phyloP scores from a whole-genome alignment of 1,140 invertebrate genomes.

The Cydia pomonella region DNA sequence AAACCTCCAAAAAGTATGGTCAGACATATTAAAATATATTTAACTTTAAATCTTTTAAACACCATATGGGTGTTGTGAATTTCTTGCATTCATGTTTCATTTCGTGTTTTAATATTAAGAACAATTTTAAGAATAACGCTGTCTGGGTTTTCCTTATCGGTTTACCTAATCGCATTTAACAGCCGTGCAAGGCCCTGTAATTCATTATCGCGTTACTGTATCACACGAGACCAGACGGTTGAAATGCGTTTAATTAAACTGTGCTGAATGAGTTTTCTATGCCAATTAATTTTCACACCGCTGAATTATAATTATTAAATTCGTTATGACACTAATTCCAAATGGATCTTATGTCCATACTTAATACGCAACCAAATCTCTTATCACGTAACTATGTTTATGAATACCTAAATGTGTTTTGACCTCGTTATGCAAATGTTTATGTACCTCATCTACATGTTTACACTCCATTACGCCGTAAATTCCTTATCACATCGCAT shows the following conservation, averaged over 20 bases:
- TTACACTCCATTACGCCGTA: background rate
- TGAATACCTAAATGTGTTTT: background rate
- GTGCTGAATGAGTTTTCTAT: background rate
- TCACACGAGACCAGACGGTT: background rate
- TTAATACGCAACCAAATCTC: background rate
- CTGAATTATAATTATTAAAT: background rate
- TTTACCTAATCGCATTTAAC: slow-evolving; percentile 11
- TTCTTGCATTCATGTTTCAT: too few relatives aligned
- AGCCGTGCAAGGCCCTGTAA: slow-evolving; percentile 10
- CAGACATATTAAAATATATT: too few relatives aligned
- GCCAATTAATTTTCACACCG: background rate
- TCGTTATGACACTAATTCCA: background rate
- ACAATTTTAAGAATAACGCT: background rate
- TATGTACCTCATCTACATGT: slow-evolving; percentile 13
- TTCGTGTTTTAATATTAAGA: too few relatives aligned
- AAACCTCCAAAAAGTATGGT: too few relatives aligned
- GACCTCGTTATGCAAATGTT: slow-evolving; percentile 19
- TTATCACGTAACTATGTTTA: background rate
- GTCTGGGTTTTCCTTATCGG: background rate
- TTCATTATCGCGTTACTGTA: slow-evolving; percentile 11
- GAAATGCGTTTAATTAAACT: slow-evolving; percentile 11
- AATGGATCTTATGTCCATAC: background rate
- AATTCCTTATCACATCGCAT: slow-evolving; percentile 1
- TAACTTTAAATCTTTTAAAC: too few relatives aligned
- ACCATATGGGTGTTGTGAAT: too few relatives aligned